Conservation (phyloP, 2,797 vertebrate genomes). For the Merluccius polli region DNA sequence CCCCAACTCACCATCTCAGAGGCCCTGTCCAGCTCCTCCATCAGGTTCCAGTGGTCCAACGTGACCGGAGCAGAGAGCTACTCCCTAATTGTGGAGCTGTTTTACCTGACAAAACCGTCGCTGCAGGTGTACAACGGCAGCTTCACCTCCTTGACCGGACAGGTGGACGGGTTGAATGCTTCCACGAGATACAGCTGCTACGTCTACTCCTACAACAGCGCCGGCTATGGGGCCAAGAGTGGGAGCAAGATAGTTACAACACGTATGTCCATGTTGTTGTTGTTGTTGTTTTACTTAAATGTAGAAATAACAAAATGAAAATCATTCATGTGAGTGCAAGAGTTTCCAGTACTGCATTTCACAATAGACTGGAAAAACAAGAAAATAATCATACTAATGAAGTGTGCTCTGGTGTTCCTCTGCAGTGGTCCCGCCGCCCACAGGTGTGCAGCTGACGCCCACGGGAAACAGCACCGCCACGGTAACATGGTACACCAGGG, state of each 20-base stretch:
- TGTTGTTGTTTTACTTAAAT: not conserved
- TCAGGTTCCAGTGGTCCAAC: slow-evolving; percentile 67
- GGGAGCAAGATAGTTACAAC: slow-evolving; percentile 59
- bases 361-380: too few species aligned
- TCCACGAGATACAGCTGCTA: slow-evolving; percentile 66
- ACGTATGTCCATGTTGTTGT: slow-evolving; percentile 59
- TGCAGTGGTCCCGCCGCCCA: slow-evolving; percentile 75
- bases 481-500: slow-evolving; percentile 60
- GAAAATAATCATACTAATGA: too few species aligned
- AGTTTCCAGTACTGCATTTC: slow-evolving; percentile 3
- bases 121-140: slow-evolving; percentile 37
- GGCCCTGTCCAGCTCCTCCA: slow-evolving; percentile 69
- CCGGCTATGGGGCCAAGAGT: slow-evolving; percentile 63
- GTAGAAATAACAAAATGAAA: not conserved
- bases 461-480: slow-evolving; percentile 48
- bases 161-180: slow-evolving; percentile 53
- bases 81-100: slow-evolving; percentile 53
- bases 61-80: slow-evolving; percentile 63
- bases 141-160: slow-evolving; percentile 44
- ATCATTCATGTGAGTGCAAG: too few species aligned
- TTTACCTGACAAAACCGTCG: not conserved
- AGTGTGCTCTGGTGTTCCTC: slow-evolving; percentile 24
- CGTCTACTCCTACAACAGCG: slow-evolving; percentile 65
- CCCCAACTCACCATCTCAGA: slow-evolving; percentile 62
- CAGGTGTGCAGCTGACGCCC: slow-evolving; percentile 27